Base-by-base conservation (phyloP, 2,888 invertebrate genomes). In the Platerodrilus igneus region DNA sequence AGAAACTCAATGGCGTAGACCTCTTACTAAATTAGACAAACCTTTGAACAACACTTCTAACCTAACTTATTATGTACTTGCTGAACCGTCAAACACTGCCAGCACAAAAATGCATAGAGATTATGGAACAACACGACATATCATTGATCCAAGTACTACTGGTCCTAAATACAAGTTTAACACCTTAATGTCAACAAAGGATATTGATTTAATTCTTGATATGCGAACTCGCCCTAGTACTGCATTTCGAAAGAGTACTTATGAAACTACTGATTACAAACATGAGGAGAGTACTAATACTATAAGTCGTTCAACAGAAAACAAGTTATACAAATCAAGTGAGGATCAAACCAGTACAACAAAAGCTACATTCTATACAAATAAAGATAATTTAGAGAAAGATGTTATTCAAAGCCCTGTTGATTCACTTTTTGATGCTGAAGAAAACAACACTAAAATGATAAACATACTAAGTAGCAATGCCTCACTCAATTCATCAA, bases 101-200 rank as follows among this genome's bases (percentile, higher is more conserved):
- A 53, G 52, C 2, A 48, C 50, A 2, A 50, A 54, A 15, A 48
- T 39, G 4, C 58, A 57, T 33, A 42, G 61, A 29, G 55, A 53
- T n/a, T 55, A 50, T 19, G 61, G 60, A 16, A 63, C 62, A 0
- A 63, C 63, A 1, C 56, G 63, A 13, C 60, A 61, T 41, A 47
- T 52, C 9, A 16, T 31, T 15, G 51, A 54, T 37, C 49, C 55
- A 11, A 61, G 57, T 30, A 59, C 60, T 7, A 39, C 40, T 9
- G 56, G 48, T 27, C 58, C 59, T 2, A 51, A 45, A 32, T 50
- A 52, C 14, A n/a, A n/a, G n/a, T 48, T 54, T 29, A 50, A 51
- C 19, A 36, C 44, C 4, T 50, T 38, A 20, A 25, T n/a, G 9
- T 32, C 26, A 7, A 26, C 16, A 3, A 35, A 22, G 1, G 42